Evolutionary conservation across 2,797 vertebrate genomes (phyloP), one percentile per base, ranked within the genome.

Genomic region (Alauda arvensis): DNA sequence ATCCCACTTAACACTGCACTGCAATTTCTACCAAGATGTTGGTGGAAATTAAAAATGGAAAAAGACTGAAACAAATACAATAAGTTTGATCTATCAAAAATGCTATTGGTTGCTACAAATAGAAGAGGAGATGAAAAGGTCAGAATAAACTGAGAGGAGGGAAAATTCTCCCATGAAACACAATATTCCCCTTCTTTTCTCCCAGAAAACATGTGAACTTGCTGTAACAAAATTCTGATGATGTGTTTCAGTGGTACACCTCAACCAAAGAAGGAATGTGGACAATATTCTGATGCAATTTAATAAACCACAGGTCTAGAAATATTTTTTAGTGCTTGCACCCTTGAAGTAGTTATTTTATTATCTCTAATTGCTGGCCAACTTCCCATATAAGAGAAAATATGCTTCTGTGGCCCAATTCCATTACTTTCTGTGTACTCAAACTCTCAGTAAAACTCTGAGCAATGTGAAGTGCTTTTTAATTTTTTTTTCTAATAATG

Each of bases 81-180:
- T 29, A 46, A 40, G 4, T 68, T 63, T 25, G 61, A 21, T 83
- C 52, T 34, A 48, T 81, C 3, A 60, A 24, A 69, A 85, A 45
- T 57, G 10, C 40, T 70, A 5, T 11, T 68, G 29, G 3, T 80
- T 67, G 31, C 40, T 71, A 28, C n/a, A 31, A 76, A 49, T 33
- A 71, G 25, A 82, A 23, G 20, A 68, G 31, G 49, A 62, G 33
- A 49, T 53, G 3, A 62, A 62, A 89, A 88, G 18, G 17, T 49
- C 52, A 42, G 83, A 80, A 75, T 51, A 70, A 63, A 86, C 12
- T 2, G 25, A 67, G 29, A 86, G 65, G 39, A 79, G 42, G 43
- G 45, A 88, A 48, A 88, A 75, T 42, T 76, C 45, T 87, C 29
- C 43, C 68, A 25, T 80, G 52, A 85, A 74, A n/a, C 55, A 65